These are phyloP conservation scores for Macrosoma leucophasiata DNA, from an alignment of 2,888 invertebrate genomes.

Conservation along the genomic window DNA sequence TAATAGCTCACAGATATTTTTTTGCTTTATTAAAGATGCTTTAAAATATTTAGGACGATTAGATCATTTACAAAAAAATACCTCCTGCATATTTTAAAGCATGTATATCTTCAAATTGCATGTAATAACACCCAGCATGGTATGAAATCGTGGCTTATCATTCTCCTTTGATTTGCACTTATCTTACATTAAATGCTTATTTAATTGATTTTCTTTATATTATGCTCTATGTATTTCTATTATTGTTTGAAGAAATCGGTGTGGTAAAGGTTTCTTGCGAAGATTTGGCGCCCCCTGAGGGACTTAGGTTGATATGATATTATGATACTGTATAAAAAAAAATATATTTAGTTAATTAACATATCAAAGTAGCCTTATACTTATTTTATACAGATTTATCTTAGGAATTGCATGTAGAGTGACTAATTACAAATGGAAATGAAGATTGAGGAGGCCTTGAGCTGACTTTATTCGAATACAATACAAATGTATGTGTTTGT, in stretches of 20 bases:
- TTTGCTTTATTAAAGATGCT: too few relatives aligned
- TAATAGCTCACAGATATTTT: too few relatives aligned
- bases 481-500: conserved; percentile 10
- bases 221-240: conserved; percentile 40
- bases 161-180: conserved; percentile 49
- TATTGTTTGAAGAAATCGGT: conserved; percentile 66
- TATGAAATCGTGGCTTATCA: conserved; percentile 38
- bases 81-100: conserved; percentile 20
- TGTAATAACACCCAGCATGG: conserved; percentile 26
- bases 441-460: conserved; percentile 27
- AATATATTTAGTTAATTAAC: too few relatives aligned
- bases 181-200: conserved; percentile 46
- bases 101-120: conserved; percentile 37
- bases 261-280: conserved; percentile 42
- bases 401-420: conserved; percentile 39
- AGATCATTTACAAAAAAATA: not conserved
- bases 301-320: conserved; percentile 63
- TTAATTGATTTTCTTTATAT: conserved; percentile 39
- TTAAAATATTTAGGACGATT: conserved; percentile 19
- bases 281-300: conserved; percentile 71
- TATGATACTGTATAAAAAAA: too few relatives aligned
- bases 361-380: too few relatives aligned
- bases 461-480: conserved; percentile 15
- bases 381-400: too few relatives aligned
- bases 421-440: conserved; percentile 25